Evolutionary conservation across 2,888 invertebrate species (phyloP), one percentile per base, ranked within the genome.

Genomic region (Arctia plantaginis): DNA sequence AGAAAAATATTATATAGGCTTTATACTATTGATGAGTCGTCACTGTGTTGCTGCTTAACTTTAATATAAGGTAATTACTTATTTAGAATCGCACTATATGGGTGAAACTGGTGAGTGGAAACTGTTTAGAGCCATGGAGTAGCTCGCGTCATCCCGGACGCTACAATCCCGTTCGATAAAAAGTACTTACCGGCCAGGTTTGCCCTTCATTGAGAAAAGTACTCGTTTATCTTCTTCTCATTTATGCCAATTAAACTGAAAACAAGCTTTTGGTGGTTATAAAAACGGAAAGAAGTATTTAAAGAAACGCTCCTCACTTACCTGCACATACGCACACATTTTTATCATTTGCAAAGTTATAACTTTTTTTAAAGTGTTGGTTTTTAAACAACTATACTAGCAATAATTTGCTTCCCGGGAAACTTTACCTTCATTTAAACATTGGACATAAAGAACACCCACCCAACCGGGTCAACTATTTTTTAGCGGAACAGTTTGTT

Each of bases 171-270:
- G 59, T 27, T 59, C 4, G 27, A 59, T 59, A 59, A 59, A 59
- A 59, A 59, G 27, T 59, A 59, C 59, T 59, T 59, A 59, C 27
- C 6, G 27, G 59, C 27, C n/a, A 59, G 27, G 59, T 59, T 67
- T 41, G 35, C 23, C 41, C 41, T 66, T 13, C 15, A n/a, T 66
- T 39, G n/a, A 67, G n/a, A 68, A 68, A 76, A 80, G 80, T 76
- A 80, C 27, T 59, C 13, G 13, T 13, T 59, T 27, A 4, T 3
- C 15, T 62, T 15, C 7, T 27, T 62, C 62, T 15, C 18, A 62
- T 62, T 62, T 18, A 30, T 15, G 30, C 18, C 13, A 62, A 62
- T 30, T 30, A 62, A 30, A 62, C 13, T 18, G 1, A 30, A 30
- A 62, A 62, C 62, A 30, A 30, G 30, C 6, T 4, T 30, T 30